These are phyloP conservation scores for Mactra quadrangularis DNA, from an alignment of 1,140 invertebrate species.

Conservation along the genomic window DNA sequence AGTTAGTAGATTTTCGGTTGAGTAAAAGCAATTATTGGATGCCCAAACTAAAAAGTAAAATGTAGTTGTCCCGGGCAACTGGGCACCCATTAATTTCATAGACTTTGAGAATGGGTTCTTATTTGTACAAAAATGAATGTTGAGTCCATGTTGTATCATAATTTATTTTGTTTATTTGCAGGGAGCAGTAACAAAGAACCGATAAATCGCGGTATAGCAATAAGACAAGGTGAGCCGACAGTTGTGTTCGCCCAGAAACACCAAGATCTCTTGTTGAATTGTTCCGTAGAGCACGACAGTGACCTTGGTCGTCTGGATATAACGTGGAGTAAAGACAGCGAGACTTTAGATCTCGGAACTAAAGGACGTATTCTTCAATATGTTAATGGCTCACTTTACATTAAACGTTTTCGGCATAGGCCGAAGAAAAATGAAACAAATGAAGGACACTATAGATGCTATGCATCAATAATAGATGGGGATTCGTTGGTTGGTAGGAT, in stretches of 20 bases:
- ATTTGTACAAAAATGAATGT: neutral
- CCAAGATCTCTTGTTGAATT: slow-evolving; percentile 37
- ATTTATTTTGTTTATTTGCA: slow-evolving; percentile 23
- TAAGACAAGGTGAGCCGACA: slow-evolving; percentile 30
- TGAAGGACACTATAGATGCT: slow-evolving; percentile 42
- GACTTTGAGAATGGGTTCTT: neutral
- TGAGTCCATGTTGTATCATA: neutral
- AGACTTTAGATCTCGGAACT: neutral
- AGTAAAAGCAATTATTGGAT: too few species aligned
- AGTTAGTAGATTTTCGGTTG: too few species aligned
- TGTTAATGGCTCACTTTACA: slow-evolving; percentile 43
- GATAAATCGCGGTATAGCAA: slow-evolving; percentile 15
- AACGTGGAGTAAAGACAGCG: slow-evolving; percentile 36
- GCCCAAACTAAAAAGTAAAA: too few species aligned
- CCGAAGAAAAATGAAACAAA: slow-evolving; percentile 41
- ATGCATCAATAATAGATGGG: slow-evolving; percentile 5
- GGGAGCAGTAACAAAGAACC: slow-evolving; percentile 25
- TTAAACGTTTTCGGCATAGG: slow-evolving; percentile 40
- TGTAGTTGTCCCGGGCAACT: too few species aligned
- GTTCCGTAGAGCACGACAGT: slow-evolving; percentile 35
- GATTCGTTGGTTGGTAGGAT: slow-evolving; percentile 20
- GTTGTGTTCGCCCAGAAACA: slow-evolving; percentile 51
- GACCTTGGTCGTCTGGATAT: slow-evolving; percentile 8
- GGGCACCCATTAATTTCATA: neutral
- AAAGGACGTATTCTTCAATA: slow-evolving; percentile 14